Evolutionary conservation across 2,888 invertebrate genomes (phyloP).

Genomic region (Drosophila nr. medialis): DNA sequence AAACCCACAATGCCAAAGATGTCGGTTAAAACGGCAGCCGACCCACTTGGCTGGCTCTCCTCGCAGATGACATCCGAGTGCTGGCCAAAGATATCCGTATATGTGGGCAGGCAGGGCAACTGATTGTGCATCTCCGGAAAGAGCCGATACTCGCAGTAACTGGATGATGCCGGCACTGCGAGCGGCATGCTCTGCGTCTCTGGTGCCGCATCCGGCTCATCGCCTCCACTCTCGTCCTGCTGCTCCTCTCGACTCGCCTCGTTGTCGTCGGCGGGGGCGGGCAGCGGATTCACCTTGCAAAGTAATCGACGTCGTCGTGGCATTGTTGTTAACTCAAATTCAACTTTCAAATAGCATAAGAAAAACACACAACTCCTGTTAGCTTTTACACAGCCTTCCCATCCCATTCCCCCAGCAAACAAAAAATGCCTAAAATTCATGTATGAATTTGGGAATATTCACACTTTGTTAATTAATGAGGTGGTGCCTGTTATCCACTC

Average conservation of each 20-base stretch:
- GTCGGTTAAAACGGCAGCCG: constrained; percentile 21
- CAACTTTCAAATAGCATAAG: constrained; percentile 25
- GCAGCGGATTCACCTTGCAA: constrained; percentile 55
- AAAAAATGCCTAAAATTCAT: not conserved
- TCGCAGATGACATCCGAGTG: constrained; percentile 31
- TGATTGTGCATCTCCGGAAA: constrained; percentile 63
- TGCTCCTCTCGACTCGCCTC: constrained; percentile 38
- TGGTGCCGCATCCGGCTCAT: constrained; percentile 17
- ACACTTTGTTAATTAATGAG: constrained; percentile 74
- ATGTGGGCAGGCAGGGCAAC: constrained; percentile 53
- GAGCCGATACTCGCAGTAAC: constrained; percentile 53
- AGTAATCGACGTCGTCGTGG: constrained; percentile 66
- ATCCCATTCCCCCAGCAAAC: not conserved
- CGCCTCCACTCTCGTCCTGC: constrained; percentile 20
- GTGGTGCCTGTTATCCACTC: constrained; percentile 38
- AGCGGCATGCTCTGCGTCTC: not conserved
- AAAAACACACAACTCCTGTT: constrained; percentile 35
- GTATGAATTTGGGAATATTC: constrained; percentile 49
- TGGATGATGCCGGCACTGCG: not conserved
- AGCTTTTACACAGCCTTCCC: constrained; percentile 34
- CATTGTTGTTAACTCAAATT: constrained; percentile 49
- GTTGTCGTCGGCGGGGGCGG: constrained; percentile 30
- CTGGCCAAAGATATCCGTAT: constrained; percentile 62
- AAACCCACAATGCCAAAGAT: constrained; percentile 50
- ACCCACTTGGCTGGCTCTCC: constrained; percentile 1